These are phyloP conservation scores for Nomada ferruginata DNA, from an alignment of 2,888 invertebrate species.

Conservation along the genomic window DNA sequence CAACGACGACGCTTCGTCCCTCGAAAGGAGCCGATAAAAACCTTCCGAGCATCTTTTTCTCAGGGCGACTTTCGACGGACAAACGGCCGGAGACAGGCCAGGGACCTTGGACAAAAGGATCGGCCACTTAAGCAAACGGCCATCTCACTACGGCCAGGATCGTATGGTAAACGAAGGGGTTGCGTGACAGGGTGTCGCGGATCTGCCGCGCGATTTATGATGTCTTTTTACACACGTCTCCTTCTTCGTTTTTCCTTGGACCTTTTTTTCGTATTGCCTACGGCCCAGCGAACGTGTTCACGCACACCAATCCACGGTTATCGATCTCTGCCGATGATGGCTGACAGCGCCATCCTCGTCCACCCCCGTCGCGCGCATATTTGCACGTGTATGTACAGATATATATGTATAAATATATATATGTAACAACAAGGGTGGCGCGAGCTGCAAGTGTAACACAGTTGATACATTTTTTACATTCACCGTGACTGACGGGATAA, in stretches of 20 bases:
- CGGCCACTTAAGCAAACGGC: slow-evolving; percentile 81
- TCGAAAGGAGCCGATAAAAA: slow-evolving; percentile 81
- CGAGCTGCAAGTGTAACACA: background rate
- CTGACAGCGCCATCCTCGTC: slow-evolving; percentile 66
- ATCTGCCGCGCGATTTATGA: slow-evolving; percentile 59
- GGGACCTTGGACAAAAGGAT: slow-evolving; percentile 62
- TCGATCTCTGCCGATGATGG: slow-evolving; percentile 70
- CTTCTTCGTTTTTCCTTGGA: slow-evolving; percentile 52
- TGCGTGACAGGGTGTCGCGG: slow-evolving; percentile 25
- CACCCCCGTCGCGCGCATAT: slow-evolving; percentile 55
- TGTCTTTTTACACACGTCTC: slow-evolving; percentile 58
- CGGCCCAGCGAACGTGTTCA: slow-evolving; percentile 45
- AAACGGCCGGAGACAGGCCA: slow-evolving; percentile 73
- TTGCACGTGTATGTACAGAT: slow-evolving; percentile 45
- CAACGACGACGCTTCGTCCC: slow-evolving; percentile 82
- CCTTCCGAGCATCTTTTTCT: slow-evolving; percentile 78
- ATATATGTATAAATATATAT: slow-evolving; percentile 25
- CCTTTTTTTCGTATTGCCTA: slow-evolving; percentile 37
- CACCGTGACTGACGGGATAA: too few relatives aligned
- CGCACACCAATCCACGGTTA: slow-evolving; percentile 59
- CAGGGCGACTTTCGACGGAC: slow-evolving; percentile 69
- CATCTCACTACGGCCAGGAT: slow-evolving; percentile 82
- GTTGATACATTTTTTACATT: too few relatives aligned
- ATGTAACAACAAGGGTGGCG: background rate
- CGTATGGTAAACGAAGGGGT: slow-evolving; percentile 76